Evolutionary conservation across 2,888 invertebrate genomes (phyloP), one percentile per base, ranked within the genome.

Genomic region (Drosophila longiperda): DNA sequence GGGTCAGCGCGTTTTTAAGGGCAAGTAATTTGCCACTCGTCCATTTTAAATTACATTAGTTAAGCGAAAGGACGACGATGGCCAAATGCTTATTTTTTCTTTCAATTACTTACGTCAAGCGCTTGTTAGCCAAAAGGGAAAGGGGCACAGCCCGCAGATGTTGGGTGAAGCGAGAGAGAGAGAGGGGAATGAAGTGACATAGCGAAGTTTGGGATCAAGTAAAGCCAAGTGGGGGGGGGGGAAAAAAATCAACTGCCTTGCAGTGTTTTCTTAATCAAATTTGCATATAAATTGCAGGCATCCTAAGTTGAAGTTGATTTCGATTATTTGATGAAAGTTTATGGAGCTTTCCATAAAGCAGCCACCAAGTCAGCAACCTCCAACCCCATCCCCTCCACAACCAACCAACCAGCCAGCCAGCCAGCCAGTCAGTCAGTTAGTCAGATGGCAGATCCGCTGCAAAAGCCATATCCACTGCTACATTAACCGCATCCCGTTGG

Each of bases 11-110:
- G 52, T 71, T 80, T 80, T 80, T 78, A 78, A 75, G 78, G 78
- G 75, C 86, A 80, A 88, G 89, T 87, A 87, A 85, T 85, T 85
- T 85, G 89, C 89, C 89, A 84, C 87, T 89, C 87, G 87, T 87
- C 89, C 85, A 77, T 85, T 85, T 85, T 87, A 85, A 85, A 85
- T 85, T 89, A 89, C 85, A 89, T 85, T 85, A 89, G 85, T 74
- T 76, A 83, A 73, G 87, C 69, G 67, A 70, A 55, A 61, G 58
- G 75, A 74, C 71, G 52, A 61, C 45, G 69, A 67, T 86, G 87
- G 89, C 73, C 89, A 88, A 85, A 81, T 85, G 83, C 89, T 89
- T 86, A 86, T 85, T 64, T 80, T 66, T 73, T 77, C 83, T 83
- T 88, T 83, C 88, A 84, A 84, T 84, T 84, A 84, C 86, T 84